These are phyloP conservation scores for Deilephila elpenor DNA, from an alignment of 2,888 invertebrate genomes.

Conservation along the genomic window DNA sequence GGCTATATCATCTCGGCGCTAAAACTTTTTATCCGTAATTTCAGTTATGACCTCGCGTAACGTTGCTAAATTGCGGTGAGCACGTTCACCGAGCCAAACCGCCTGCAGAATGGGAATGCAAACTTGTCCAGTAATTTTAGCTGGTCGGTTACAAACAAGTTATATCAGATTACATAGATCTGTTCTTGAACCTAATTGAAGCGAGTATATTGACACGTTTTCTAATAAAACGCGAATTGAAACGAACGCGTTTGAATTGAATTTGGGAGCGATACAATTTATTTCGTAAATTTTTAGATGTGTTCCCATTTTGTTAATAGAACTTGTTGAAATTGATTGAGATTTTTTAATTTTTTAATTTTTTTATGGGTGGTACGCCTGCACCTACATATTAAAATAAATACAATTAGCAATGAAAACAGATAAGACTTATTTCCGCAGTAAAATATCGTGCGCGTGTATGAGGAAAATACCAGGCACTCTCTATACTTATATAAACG, in stretches of 20 bases:
- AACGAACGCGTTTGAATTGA: background rate
- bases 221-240: background rate
- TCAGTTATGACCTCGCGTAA: slow-evolving; percentile 1
- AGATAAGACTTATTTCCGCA: too few species aligned
- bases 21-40: background rate
- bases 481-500: too few species aligned
- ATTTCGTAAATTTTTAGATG: too few species aligned
- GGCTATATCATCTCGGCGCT: too few species aligned
- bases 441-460: too few species aligned
- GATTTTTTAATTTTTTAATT: too few species aligned
- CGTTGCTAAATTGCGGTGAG: slow-evolving; percentile 1
- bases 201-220: slow-evolving; percentile 19
- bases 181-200: slow-evolving; percentile 25
- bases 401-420: too few species aligned
- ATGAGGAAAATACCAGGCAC: too few species aligned
- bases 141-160: slow-evolving; percentile 4
- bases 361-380: too few species aligned
- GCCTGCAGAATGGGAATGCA: background rate
- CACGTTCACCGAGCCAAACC: slow-evolving; percentile 23
- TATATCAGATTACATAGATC: slow-evolving; percentile 19
- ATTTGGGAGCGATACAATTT: background rate
- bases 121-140: slow-evolving; percentile 14
- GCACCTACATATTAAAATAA: too few species aligned
- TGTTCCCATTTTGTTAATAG: too few species aligned
- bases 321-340: too few species aligned